phyloP scores from a whole-genome alignment of 2,888 invertebrate genomes.

The Theodoxus fluviatilis region DNA sequence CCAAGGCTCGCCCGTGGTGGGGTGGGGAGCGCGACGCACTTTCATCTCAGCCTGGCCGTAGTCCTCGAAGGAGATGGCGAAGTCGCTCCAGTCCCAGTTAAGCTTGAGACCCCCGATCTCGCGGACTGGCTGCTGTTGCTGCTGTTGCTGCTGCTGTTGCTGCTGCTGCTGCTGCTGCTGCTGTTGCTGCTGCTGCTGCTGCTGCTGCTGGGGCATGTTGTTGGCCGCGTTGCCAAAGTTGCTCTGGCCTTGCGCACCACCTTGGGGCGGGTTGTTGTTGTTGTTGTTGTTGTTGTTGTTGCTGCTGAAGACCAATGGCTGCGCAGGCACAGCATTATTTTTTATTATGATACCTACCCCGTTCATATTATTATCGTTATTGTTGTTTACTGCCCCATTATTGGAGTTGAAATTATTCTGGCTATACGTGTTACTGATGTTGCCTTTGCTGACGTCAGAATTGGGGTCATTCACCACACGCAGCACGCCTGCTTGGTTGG shows the following conservation, averaged over 20 bases:
- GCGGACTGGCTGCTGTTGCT: slow-evolving; percentile 22
- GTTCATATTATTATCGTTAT: neutral
- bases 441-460: too few relatives aligned
- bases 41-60: slow-evolving; percentile 57
- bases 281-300: slow-evolving; percentile 6
- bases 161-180: neutral
- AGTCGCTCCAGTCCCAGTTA: slow-evolving; percentile 58
- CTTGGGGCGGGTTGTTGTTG: neutral
- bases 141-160: neutral
- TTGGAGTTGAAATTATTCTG: too few relatives aligned
- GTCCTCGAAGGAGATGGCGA: slow-evolving; percentile 53
- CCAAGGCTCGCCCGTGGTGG: slow-evolving; percentile 73
- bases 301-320: too few relatives aligned
- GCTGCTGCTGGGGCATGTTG: neutral
- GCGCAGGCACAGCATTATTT: neutral
- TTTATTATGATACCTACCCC: neutral
- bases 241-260: neutral
- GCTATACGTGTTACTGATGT: too few relatives aligned
- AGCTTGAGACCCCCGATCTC: slow-evolving; percentile 34
- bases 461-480: too few relatives aligned
- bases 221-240: neutral
- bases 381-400: too few relatives aligned
- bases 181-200: neutral
- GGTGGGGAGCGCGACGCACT: slow-evolving; percentile 55
- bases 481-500: too few relatives aligned